Base-by-base conservation (phyloP, 2,888 invertebrate species). In the Acrocera orbiculus region DNA sequence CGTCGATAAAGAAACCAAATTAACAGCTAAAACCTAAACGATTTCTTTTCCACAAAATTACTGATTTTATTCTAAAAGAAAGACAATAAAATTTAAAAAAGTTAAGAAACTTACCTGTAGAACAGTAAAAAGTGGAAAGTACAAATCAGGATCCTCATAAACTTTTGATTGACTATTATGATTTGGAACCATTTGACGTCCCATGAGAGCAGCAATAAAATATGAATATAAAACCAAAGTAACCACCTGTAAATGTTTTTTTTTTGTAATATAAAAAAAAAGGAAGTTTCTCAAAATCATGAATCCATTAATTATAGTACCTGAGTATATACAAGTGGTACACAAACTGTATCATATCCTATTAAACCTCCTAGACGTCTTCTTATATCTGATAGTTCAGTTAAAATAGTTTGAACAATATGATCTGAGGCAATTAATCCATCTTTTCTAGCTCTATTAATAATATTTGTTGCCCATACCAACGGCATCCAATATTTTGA, bases 401-500 rank as follows among this genome's bases (percentile, higher is more conserved):
- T 76, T 35, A 90, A 65, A 40, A 92, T 68, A 3, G 89, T 89
- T 61, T 90, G 86, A 8, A 92, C 85, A 42, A 92, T 85, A 48
- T 89, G 90, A 58, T 92, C 92, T 46, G 81, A 85, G 30, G 74
- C 70, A 44, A 87, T 87, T 35, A 85, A 63, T 1, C 77, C 75
- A 48, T 89, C 87, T 50, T 81, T 81, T 38, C 86, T 64, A 4
- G 87, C 86, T 36, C 86, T 66, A 58, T 86, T 85, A 44, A 89
- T 83, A 41, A 89, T 82, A 54, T 86, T 86, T 5, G 86, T 85
- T 26, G 87, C 87, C 89, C 89, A 89, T 11, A 86, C 85, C 32
- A 87, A 62, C 0, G 89, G 89, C 80, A 89, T 82, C 87, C 87
- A 89, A 54, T 87, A 89, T 48, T 78, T 78, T 10, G 85, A 81